Base-by-base conservation (phyloP, 2,113 vertebrate species). In the Jacana jacana region DNA sequence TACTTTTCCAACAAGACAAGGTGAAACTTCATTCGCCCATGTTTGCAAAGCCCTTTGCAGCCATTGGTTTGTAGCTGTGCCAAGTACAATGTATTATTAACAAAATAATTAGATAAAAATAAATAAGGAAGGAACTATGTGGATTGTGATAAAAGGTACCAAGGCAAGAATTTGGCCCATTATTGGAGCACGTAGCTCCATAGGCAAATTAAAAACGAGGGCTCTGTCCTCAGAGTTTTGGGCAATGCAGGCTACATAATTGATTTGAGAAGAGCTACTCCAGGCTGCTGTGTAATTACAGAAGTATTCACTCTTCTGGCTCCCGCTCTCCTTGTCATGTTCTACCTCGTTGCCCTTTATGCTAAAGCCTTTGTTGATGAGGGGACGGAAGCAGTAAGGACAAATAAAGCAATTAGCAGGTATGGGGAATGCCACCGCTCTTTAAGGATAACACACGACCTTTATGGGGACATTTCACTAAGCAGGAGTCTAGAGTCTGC, bases 381-480 rank as follows among this genome's bases (percentile, higher is more conserved):
- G 97, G 97, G 97, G 97, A 97, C 97, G 96, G 98, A 98, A 98
- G 97, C 97, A 97, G 96, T 94, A 96, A 97, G 96, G 97, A 97
- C 97, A 98, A 98, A 98, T 97, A 98, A 97, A 97, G 98, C 98
- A 98, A 98, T 98, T 98, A 99, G 98, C 98, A 97, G 98, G 98
- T 98, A 98, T 89, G 90, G 96, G 97, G 96, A 98, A 96, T 89
- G 95, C 94, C 97, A 98, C 94, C 91, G 88, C 93, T 97, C 97
- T 94, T 97, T 97, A 97, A 98, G 97, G 96, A 95, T 96, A 97
- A 94, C 96, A 87, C 76, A 78, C 84, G 84, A 88, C 96, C 97
- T 97, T 95, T 90, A 85, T 30, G 91, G 96, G 94, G 87, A 96
- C 84, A 57, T 90, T 97, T 97, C 96, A 89, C 91, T 97, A 89